Evolutionary conservation across 2,113 vertebrate species (phyloP).

Genomic region (Pogonocichla stellata): DNA sequence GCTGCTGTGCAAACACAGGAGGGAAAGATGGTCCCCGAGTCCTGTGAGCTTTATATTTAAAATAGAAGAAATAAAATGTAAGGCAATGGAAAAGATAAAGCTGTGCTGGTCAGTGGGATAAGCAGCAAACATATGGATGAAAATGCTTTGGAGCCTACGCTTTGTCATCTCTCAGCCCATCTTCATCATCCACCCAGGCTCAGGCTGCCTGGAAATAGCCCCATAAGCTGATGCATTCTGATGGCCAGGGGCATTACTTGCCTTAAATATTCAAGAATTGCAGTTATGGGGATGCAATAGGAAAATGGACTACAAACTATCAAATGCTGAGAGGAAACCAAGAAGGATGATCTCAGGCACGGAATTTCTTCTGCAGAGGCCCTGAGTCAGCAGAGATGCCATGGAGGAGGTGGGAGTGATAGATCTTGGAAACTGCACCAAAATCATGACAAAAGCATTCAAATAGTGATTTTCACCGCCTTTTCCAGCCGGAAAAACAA

Average conservation of each 20-base stretch:
- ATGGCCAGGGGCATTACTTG: background rate
- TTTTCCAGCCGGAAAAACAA: background rate
- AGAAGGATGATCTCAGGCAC: background rate
- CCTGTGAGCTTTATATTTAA: background rate
- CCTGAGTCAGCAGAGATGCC: background rate
- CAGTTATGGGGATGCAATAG: background rate
- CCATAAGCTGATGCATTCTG: background rate
- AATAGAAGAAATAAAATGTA: background rate
- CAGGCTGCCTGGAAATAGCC: background rate
- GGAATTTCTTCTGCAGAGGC: background rate
- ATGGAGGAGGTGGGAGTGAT: background rate
- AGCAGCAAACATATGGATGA: background rate
- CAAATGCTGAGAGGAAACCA: background rate
- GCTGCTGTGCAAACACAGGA: background rate
- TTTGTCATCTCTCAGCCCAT: rapidly evolving
- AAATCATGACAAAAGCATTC: background rate
- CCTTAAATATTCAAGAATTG: background rate
- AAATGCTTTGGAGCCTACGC: rapidly evolving
- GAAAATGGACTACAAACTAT: background rate
- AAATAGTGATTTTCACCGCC: background rate
- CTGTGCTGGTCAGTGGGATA: background rate
- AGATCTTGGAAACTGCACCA: background rate
- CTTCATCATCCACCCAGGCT: background rate
- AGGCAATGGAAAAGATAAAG: background rate
- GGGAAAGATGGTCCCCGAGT: background rate